Percentiles rank a stretch among this genome's conserved stretches.
These are phyloP conservation scores for Sarcophaga bullata DNA, from an alignment of 1,140 invertebrate species.

Conservation along the genomic window DNA sequence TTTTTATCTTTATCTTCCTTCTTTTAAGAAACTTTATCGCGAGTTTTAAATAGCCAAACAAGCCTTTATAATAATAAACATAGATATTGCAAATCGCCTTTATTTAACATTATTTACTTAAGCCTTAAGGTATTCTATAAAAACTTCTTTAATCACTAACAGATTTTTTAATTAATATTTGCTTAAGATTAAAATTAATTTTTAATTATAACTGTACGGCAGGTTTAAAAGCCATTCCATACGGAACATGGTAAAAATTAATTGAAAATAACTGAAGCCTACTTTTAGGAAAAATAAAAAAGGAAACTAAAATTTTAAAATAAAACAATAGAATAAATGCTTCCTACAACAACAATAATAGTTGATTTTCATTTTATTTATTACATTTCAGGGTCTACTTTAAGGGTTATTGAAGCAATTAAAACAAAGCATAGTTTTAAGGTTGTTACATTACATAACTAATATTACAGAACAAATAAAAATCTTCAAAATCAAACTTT, in stretches of 20 bases:
- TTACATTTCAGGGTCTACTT: background rate
- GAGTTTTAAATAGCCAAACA: too few species aligned
- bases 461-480: too few species aligned
- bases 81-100: too few species aligned
- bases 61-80: too few species aligned
- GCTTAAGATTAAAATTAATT: background rate
- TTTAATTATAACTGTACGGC: background rate
- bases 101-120: background rate
- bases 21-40: too few species aligned
- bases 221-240: background rate
- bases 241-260: background rate
- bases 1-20: background rate
- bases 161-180: background rate
- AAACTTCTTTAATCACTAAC: background rate
- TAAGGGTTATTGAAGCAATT: background rate
- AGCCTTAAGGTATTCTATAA: background rate
- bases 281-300: background rate
- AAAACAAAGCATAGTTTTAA: constrained; percentile 1
- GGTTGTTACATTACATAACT: background rate
- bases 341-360: too few species aligned
- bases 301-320: too few species aligned
- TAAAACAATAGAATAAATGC: too few species aligned
- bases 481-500: too few species aligned
- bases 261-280: constrained; percentile 31
- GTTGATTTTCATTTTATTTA: too few species aligned